Conservation (phyloP, 2,888 invertebrate genomes). For the Oscheius onirici region DNA sequence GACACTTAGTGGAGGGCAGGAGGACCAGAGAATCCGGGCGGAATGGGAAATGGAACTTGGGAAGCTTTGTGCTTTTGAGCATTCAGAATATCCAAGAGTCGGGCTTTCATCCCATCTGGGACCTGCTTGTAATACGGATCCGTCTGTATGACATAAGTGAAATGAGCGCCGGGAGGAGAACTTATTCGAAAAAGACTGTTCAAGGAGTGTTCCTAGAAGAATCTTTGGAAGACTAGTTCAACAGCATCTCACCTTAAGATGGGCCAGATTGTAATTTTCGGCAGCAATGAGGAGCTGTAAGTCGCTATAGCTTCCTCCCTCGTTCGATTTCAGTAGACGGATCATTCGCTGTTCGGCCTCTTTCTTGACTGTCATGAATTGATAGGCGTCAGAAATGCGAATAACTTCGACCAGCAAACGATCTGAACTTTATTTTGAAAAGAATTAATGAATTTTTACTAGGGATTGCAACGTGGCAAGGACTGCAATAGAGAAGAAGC, state of each 20-base stretch:
- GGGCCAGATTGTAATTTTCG: background rate
- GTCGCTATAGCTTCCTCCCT: background rate
- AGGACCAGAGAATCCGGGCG: background rate
- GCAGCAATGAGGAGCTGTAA: background rate
- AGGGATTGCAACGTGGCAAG: background rate
- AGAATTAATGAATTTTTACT: background rate
- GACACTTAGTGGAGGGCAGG: background rate
- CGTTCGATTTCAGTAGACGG: background rate
- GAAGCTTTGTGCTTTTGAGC: background rate
- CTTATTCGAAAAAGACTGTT: background rate
- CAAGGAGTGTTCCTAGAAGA: slow-evolving; percentile 8
- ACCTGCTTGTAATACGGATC: background rate
- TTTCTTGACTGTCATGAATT: background rate
- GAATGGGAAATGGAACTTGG: background rate
- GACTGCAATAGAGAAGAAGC: slow-evolving; percentile 4
- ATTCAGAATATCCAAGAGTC: background rate
- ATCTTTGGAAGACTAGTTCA: background rate
- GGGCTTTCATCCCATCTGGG: background rate
- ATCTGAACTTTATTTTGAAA: background rate
- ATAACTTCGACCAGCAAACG: background rate
- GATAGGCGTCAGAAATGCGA: background rate
- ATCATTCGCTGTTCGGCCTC: background rate
- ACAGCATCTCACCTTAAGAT: background rate
- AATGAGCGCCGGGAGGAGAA: background rate
- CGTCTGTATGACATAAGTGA: slow-evolving; percentile 4